Base-by-base conservation (phyloP, 2,888 invertebrate species). In the Agriopis leucophaearia region DNA sequence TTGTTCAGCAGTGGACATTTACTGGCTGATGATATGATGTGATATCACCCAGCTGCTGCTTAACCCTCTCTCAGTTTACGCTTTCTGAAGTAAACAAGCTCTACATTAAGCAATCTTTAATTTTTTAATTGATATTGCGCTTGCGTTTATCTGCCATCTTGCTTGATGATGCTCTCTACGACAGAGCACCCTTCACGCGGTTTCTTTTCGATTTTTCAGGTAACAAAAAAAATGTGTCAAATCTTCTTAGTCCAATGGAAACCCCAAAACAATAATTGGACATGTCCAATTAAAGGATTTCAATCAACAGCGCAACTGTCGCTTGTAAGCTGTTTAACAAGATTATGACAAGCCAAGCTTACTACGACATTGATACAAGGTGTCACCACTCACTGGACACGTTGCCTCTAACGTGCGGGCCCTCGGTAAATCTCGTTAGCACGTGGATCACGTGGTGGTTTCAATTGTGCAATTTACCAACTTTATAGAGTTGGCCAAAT, bases 391-490 rank as follows among this genome's bases (percentile, higher is more conserved):
- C 6, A 45, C 38, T 38, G 12, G 15, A 27, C 45, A 59, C 59
- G 65, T 59, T 47, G 47, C 8, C 42, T 3, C 15, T 27, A 47
- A 65, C 65, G 59, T 65, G 61, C 12, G 0, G 10, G 56, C 50
- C 55, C 50, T 60, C 59, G 51, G 18, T 44, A 44, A 61, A 66
- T 60, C 60, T 59, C 15, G 18, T 66, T 61, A 57, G 57, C 57
- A 66, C 56, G 56, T 61, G 51, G 27, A n/a, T 18, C 35, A 56
- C 60, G 60, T 56, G 55, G 15, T 55, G 15, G 61, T 48, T 48
- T 18, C n/a, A 6, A 44, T n/a, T 15, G 9, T 38, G 6, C 45
- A 15, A n/a, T 3, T 44, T 13, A 44, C 44, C 13, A 2, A 44
- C 12, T 13, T 44, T 1, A 4, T 4, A 27, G 27, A 27, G 27